phyloP scores from a whole-genome alignment of 2,888 invertebrate genomes.

The Lasioglossum pauxillum region DNA sequence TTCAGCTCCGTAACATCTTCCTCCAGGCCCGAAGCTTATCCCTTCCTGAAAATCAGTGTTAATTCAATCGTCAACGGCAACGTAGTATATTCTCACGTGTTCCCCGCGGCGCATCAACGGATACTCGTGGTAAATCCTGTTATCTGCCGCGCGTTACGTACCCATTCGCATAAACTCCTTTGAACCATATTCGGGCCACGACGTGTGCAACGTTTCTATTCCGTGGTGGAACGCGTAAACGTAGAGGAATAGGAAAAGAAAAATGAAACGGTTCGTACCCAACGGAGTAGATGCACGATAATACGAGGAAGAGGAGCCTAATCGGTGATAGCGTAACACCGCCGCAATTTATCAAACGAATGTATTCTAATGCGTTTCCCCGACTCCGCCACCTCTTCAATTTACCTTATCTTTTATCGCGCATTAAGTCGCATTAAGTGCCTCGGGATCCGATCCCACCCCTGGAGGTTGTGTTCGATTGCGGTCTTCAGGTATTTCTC shows the following conservation, averaged over 20 bases:
- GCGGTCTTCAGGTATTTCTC: neutral
- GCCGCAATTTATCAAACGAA: slow-evolving; percentile 63
- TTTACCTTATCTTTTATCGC: slow-evolving; percentile 45
- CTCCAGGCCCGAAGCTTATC: slow-evolving; percentile 37
- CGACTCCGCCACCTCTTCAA: neutral
- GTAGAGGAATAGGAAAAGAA: neutral
- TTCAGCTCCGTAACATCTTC: neutral
- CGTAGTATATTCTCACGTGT: slow-evolving; percentile 53
- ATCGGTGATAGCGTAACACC: slow-evolving; percentile 52
- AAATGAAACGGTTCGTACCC: slow-evolving; percentile 27
- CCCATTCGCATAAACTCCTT: slow-evolving; percentile 43
- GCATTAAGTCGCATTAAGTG: slow-evolving; percentile 52
- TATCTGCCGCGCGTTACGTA: slow-evolving; percentile 47
- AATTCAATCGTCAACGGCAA: slow-evolving; percentile 40
- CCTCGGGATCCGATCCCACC: neutral
- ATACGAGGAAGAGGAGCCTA: slow-evolving; percentile 46
- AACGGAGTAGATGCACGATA: slow-evolving; percentile 50
- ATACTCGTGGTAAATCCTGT: slow-evolving; percentile 65
- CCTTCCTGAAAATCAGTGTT: slow-evolving; percentile 51
- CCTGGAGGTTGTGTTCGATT: neutral
- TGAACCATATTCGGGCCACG: slow-evolving; percentile 45
- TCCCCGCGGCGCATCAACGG: slow-evolving; percentile 47
- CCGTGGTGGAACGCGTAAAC: slow-evolving; percentile 12
- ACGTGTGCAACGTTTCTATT: slow-evolving; percentile 58
- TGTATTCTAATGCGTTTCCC: slow-evolving; percentile 54